Percentiles rank a stretch among this genome's conserved stretches.
phyloP scores from a whole-genome alignment of 1,140 invertebrate species.

The Argopecten irradians region DNA sequence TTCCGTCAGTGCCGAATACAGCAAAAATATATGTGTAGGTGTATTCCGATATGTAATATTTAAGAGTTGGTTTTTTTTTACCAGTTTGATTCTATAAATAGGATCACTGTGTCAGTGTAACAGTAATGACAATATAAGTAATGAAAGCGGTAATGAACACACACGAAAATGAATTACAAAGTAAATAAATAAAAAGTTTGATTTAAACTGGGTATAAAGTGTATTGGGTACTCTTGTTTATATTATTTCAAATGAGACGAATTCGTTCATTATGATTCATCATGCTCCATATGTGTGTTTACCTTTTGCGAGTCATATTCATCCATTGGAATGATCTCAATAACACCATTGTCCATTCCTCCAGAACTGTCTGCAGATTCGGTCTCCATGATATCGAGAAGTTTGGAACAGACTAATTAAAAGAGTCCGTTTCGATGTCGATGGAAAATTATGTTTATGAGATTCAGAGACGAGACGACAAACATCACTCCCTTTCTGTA shows the following conservation, averaged over 20 bases:
- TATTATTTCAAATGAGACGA: not conserved
- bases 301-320: slow-evolving; percentile 67
- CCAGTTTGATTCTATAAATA: too few relatives aligned
- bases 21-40: too few relatives aligned
- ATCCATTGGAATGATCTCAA: slow-evolving; percentile 64
- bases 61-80: too few relatives aligned
- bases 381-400: not conserved
- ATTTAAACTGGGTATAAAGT: too few relatives aligned
- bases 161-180: too few relatives aligned
- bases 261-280: not conserved
- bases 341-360: slow-evolving; percentile 58
- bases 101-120: too few relatives aligned
- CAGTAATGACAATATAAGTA: too few relatives aligned
- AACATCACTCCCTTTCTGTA: not conserved
- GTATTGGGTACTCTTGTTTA: too few relatives aligned
- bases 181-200: too few relatives aligned
- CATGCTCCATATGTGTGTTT: not conserved
- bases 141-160: too few relatives aligned
- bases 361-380: slow-evolving; percentile 46
- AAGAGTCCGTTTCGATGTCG: not conserved
- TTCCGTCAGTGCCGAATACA: too few relatives aligned
- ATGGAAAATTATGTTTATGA: slow-evolving; percentile 19
- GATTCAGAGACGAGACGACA: slow-evolving; percentile 1
- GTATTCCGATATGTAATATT: too few relatives aligned
- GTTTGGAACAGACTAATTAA: slow-evolving; percentile 17